phyloP scores from a whole-genome alignment of 2,888 invertebrate genomes.

The Amphimallon solstitiale region DNA sequence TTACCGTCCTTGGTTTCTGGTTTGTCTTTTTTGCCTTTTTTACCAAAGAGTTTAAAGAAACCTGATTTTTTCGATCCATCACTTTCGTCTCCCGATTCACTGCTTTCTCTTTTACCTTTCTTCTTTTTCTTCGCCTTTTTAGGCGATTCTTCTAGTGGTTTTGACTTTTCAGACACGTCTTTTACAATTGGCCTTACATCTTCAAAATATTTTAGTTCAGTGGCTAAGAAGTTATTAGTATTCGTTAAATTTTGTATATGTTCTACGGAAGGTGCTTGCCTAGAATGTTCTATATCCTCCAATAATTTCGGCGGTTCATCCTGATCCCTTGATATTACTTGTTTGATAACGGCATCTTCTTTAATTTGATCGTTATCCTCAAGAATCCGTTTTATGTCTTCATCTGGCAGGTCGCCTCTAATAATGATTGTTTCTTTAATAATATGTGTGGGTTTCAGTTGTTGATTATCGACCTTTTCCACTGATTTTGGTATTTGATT shows the following conservation, averaged over 20 bases:
- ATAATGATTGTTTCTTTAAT: slow-evolving; percentile 22
- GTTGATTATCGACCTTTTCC: slow-evolving; percentile 17
- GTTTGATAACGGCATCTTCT: slow-evolving; percentile 18
- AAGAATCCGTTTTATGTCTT: slow-evolving; percentile 1
- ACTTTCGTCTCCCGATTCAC: slow-evolving; percentile 47
- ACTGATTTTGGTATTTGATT: slow-evolving; percentile 38
- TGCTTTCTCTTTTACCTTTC: slow-evolving; percentile 33
- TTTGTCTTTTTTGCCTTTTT: slow-evolving; percentile 45
- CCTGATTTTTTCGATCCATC: slow-evolving; percentile 46
- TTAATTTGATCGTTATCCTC: slow-evolving; percentile 7
- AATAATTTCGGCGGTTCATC: slow-evolving; percentile 22
- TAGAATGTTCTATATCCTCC: neutral
- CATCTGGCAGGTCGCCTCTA: slow-evolving; percentile 3
- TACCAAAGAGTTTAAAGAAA: slow-evolving; percentile 47
- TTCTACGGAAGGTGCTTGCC: slow-evolving; percentile 26
- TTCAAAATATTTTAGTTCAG: slow-evolving; percentile 28
- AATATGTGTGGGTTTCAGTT: slow-evolving; percentile 3
- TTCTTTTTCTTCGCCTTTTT: slow-evolving; percentile 38
- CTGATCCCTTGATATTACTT: slow-evolving; percentile 11
- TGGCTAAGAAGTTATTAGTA: slow-evolving; percentile 25
- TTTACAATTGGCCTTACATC: slow-evolving; percentile 19
- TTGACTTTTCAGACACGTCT: neutral
- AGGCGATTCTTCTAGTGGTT: slow-evolving; percentile 23
- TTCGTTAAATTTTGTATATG: slow-evolving; percentile 12
- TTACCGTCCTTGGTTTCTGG: slow-evolving; percentile 9